Evolutionary conservation across 2,797 vertebrate genomes (phyloP).

Genomic region (Rhinella marina): DNA sequence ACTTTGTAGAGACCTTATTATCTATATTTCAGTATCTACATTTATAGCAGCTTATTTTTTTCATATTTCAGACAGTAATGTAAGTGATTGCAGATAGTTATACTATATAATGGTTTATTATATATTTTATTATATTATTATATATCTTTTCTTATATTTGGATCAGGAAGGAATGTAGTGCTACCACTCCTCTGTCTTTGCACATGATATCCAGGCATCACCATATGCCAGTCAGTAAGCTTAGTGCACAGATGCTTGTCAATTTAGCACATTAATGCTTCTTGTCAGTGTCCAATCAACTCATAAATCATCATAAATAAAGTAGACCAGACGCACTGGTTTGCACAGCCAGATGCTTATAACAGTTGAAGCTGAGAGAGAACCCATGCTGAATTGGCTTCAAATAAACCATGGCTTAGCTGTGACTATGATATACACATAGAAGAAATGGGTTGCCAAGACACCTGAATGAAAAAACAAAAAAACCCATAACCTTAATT

Average conservation of each 20-base stretch:
- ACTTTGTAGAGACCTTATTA: background rate
- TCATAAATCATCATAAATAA: background rate
- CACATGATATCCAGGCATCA: background rate
- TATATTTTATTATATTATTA: background rate
- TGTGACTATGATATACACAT: background rate
- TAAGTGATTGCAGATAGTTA: background rate
- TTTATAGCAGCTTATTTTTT: background rate
- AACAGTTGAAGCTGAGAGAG: background rate
- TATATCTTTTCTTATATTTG: background rate
- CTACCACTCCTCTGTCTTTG: background rate
- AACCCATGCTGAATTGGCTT: background rate
- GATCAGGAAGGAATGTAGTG: too few relatives aligned
- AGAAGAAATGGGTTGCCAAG: background rate
- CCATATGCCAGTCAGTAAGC: background rate
- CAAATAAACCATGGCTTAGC: background rate
- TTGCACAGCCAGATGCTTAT: background rate
- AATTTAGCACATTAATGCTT: background rate
- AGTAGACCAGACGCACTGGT: background rate
- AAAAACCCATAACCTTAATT: background rate
- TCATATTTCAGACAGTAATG: background rate
- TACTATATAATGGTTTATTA: too few relatives aligned
- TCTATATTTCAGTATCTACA: background rate
- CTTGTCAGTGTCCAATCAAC: background rate
- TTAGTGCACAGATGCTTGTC: background rate
- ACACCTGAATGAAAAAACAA: background rate